These are phyloP conservation scores for Psilopsiagon aurifrons DNA, from an alignment of 2,113 vertebrate genomes.

Conservation along the genomic window DNA sequence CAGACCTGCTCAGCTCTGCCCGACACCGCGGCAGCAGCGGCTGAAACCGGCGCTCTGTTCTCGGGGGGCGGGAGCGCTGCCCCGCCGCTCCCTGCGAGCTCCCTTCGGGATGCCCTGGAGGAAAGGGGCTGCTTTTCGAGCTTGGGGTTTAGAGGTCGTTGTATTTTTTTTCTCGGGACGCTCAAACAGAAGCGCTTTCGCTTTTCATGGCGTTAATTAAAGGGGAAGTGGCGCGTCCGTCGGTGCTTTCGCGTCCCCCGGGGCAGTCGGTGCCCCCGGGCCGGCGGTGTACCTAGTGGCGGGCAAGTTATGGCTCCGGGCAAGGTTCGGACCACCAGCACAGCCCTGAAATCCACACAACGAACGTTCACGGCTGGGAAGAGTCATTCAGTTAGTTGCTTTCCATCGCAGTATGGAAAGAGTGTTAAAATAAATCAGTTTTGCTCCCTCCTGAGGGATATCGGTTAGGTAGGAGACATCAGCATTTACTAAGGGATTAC, in stretches of 20 bases:
- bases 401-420: not conserved
- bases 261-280: not conserved
- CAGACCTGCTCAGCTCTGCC: not conserved
- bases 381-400: not conserved
- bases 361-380: not conserved
- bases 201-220: not conserved
- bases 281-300: not conserved
- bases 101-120: not conserved
- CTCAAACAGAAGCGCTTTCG: not conserved
- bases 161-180: not conserved
- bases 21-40: not conserved
- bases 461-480: not conserved
- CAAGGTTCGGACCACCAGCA: not conserved
- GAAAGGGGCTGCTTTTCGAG: not conserved
- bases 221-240: not conserved
- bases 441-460: not conserved
- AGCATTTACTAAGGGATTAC: not conserved
- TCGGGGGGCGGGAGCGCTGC: not conserved
- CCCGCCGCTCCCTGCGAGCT: not conserved
- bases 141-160: not conserved
- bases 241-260: not conserved
- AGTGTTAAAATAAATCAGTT: slow-evolving; percentile 10
- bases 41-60: not conserved
- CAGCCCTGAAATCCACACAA: not conserved
- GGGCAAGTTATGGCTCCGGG: not conserved